These are phyloP conservation scores for Nibea coibor DNA, from an alignment of 2,113 vertebrate species.

Conservation along the genomic window DNA sequence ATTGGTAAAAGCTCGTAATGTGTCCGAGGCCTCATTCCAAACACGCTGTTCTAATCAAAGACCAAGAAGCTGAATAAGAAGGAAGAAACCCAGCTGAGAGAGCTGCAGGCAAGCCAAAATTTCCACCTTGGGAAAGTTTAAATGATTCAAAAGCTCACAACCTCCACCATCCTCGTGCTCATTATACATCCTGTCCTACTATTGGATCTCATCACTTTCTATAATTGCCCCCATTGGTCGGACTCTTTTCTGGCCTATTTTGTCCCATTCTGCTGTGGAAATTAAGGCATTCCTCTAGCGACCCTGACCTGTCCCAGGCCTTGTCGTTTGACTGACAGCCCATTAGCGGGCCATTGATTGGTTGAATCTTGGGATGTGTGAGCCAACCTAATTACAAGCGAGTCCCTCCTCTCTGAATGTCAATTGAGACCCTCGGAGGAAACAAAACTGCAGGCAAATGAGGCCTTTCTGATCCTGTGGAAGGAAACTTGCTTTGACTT, in stretches of 20 bases:
- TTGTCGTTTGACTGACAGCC: constrained; percentile 76
- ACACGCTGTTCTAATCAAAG: constrained; percentile 29
- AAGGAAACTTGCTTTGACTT: constrained; percentile 35
- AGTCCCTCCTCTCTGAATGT: constrained; percentile 73
- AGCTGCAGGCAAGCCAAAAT: constrained; percentile 36
- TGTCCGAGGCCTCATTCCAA: neutral
- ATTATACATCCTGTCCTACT: constrained; percentile 59
- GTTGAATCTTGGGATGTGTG: constrained; percentile 66
- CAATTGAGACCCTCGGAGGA: constrained; percentile 63
- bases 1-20: constrained; percentile 9
- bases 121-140: constrained; percentile 64
- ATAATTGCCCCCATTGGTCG: constrained; percentile 72
- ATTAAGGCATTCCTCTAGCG: constrained; percentile 70
- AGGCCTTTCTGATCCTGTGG: constrained; percentile 48
- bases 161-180: constrained; percentile 46
- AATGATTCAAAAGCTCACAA: constrained; percentile 61
- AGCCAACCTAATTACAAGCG: constrained; percentile 71
- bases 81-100: neutral
- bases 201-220: constrained; percentile 73
- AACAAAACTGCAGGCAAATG: constrained; percentile 57
- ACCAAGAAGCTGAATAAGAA: neutral
- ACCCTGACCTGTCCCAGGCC: constrained; percentile 77
- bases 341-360: constrained; percentile 80
- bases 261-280: constrained; percentile 64
- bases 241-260: constrained; percentile 62